These are phyloP conservation scores for Raja brachyura DNA, from an alignment of 2,113 vertebrate genomes.

Conservation along the genomic window DNA sequence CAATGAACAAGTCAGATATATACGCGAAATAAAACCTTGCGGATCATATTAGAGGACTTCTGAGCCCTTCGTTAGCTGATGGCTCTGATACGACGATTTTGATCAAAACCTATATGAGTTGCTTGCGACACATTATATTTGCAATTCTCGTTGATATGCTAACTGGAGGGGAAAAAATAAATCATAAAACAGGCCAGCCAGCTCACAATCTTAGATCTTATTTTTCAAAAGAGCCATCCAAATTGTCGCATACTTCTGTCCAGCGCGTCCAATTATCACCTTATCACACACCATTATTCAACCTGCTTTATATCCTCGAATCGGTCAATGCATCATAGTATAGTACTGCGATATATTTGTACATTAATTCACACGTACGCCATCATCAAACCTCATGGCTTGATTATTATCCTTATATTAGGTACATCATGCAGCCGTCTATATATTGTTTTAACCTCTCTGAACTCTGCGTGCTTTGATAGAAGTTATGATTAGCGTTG, in stretches of 20 bases:
- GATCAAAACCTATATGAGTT: neutral
- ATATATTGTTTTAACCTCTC: neutral
- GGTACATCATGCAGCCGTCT: neutral
- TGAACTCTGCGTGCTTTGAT: neutral
- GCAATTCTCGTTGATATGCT: neutral
- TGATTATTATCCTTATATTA: neutral
- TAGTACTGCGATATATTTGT: neutral
- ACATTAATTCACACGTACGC: neutral
- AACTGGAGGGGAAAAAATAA: neutral
- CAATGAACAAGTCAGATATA: neutral
- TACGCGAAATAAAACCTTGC: neutral
- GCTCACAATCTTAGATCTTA: neutral
- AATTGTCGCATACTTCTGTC: neutral
- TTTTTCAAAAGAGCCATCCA: neutral
- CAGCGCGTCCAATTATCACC: too few relatives aligned
- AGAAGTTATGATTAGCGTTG: neutral
- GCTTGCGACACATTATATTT: neutral
- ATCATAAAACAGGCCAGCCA: neutral
- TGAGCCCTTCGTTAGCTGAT: neutral
- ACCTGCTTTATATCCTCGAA: neutral
- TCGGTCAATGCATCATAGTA: neutral
- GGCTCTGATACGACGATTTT: neutral
- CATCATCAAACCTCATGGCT: neutral
- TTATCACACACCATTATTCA: neutral
- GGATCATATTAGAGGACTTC: too few relatives aligned